These are phyloP conservation scores for Mus caroli DNA, from an alignment of 2,797 vertebrate genomes.

Conservation along the genomic window DNA sequence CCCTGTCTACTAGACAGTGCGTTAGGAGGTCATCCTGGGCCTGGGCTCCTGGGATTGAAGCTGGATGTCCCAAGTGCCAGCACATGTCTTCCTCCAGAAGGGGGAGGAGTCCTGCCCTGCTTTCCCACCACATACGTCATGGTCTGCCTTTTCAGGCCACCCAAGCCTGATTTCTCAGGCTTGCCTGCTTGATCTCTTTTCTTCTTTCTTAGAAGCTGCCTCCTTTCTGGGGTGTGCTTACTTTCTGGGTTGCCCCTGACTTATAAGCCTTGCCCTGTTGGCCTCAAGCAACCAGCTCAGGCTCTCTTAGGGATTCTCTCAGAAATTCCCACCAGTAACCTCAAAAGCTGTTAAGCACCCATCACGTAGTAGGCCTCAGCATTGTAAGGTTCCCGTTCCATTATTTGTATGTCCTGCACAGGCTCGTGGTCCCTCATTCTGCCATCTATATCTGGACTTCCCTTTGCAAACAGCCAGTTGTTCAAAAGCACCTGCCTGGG, in stretches of 20 bases:
- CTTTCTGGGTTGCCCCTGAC: neutral
- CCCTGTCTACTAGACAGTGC: neutral
- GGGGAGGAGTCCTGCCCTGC: neutral
- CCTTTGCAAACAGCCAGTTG: neutral
- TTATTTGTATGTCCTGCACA: neutral
- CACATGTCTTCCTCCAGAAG: neutral
- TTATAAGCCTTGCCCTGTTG: neutral
- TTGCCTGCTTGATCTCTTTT: neutral
- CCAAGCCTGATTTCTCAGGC: neutral
- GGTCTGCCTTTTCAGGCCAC: neutral
- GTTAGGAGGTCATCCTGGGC: neutral
- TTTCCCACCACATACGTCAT: fast-evolving
- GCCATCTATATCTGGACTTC: no score
- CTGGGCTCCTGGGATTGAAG: neutral
- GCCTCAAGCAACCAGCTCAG: neutral
- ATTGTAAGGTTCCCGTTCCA: neutral
- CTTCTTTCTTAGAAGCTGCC: neutral
- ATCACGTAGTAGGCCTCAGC: neutral
- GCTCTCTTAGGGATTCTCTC: neutral
- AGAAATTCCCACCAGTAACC: neutral
- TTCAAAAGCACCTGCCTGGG: neutral
- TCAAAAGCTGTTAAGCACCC: neutral
- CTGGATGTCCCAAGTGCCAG: fast-evolving
- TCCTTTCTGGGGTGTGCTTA: neutral
- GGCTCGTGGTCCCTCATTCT: neutral